Evolutionary conservation across 1,140 invertebrate genomes (phyloP), one percentile per base, ranked within the genome.

Genomic region (Drosophila pallidifrons): DNA sequence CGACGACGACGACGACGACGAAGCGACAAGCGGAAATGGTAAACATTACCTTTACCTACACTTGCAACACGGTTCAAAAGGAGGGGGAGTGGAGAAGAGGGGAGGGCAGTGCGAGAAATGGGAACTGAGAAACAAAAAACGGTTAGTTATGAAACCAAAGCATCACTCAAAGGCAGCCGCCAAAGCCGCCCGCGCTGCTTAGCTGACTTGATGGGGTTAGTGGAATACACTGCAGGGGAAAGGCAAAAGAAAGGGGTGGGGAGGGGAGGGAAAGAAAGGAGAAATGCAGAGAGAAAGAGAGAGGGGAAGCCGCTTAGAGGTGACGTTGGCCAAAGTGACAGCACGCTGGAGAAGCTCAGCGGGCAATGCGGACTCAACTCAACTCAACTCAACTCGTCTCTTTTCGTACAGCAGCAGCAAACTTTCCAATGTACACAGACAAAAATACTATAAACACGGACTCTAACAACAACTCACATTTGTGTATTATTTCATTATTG

Each of bases 61-160:
- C 82, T 86, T 86, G 86, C 79, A 74, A 74, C 71, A 74, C 49
- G 57, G 32, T 20, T 5, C n/a, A 4, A 4, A 13, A 11, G 11
- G 46, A 13, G 59, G 20, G 30, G 13, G n/a, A 25, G 20, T 20
- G 20, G 20, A 11, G 51, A 10, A 13, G 5, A 58, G 66, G n/a
- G n/a, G n/a, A n/a, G n/a, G n/a, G n/a, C n/a, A n/a, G n/a, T n/a
- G n/a, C n/a, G 67, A 75, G 64, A 81, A 81, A 79, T 77, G 73
- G 59, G 71, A 82, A 78, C 79, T 77, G 77, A 79, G 67, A 59
- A 67, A 73, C 43, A 35, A 61, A 74, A 85, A 86, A 86, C 77
- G 63, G 83, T 88, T 87, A 88, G 83, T 88, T 87, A 88, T 87
- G 83, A 87, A 87, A 87, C 83, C 83, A 76, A 87, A 87, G 83